phyloP scores from a whole-genome alignment of 2,888 invertebrate species.

The Cheilosia vernalis region DNA sequence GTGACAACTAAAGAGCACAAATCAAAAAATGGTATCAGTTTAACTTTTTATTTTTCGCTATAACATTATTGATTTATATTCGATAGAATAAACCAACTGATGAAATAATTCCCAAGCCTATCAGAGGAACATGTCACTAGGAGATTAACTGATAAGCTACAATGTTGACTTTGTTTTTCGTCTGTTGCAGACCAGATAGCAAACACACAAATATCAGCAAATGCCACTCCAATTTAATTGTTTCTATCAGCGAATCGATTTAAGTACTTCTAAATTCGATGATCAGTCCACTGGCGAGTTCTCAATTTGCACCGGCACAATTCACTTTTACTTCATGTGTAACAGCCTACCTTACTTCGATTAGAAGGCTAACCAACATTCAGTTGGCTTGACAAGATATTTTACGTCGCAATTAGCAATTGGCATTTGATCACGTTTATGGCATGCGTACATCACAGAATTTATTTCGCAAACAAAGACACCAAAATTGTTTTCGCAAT shows the following conservation, averaged over 20 bases:
- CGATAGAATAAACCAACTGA: slow-evolving; percentile 1
- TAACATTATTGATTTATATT: slow-evolving; percentile 29
- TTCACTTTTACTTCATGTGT: background rate
- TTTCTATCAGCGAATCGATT: slow-evolving; percentile 9
- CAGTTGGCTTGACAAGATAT: background rate
- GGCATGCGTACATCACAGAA: background rate
- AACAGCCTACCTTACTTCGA: too few species aligned
- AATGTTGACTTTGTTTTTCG: background rate
- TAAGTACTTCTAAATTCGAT: background rate
- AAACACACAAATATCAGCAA: background rate
- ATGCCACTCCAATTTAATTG: slow-evolving; percentile 10
- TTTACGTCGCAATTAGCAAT: slow-evolving; percentile 2
- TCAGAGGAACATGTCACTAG: slow-evolving; percentile 31
- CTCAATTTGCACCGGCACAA: slow-evolving; percentile 18
- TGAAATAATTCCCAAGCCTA: slow-evolving; percentile 19
- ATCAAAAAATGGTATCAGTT: slow-evolving; percentile 9
- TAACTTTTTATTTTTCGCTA: slow-evolving; percentile 2
- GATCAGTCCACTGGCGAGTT: slow-evolving; percentile 15
- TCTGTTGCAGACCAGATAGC: slow-evolving; percentile 6
- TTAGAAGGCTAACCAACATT: too few species aligned
- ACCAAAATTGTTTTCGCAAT: background rate
- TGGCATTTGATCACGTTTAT: slow-evolving; percentile 6
- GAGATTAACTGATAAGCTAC: slow-evolving; percentile 51
- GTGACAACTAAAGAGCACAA: slow-evolving; percentile 1
- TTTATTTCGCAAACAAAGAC: slow-evolving; percentile 1